phyloP scores from a whole-genome alignment of 1,140 invertebrate species.

The Colletes latitarsis region DNA sequence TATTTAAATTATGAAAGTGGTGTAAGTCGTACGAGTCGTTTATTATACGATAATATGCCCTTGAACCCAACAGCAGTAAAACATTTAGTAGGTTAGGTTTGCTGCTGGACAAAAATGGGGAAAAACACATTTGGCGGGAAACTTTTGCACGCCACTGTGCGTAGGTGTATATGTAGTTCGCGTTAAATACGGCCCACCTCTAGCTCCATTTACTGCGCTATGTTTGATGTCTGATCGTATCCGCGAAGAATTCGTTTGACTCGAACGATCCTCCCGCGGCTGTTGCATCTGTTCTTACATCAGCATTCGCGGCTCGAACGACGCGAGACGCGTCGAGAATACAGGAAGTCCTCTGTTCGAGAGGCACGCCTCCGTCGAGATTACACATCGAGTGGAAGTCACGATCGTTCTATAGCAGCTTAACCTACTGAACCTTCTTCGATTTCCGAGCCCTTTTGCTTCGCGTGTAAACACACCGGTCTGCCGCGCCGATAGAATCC shows the following conservation, averaged over 20 bases:
- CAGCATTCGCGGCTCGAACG: slow-evolving; percentile 23
- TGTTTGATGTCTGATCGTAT: slow-evolving; percentile 53
- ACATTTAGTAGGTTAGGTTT: too few relatives aligned
- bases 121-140: too few relatives aligned
- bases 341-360: slow-evolving; percentile 45
- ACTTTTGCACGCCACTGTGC: too few relatives aligned
- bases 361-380: slow-evolving; percentile 24
- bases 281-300: slow-evolving; percentile 55
- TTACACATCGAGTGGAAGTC: slow-evolving; percentile 20
- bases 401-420: neutral
- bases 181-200: neutral
- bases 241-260: slow-evolving; percentile 46
- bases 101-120: too few relatives aligned
- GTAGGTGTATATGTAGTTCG: too few relatives aligned
- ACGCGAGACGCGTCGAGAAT: slow-evolving; percentile 6
- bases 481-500: too few relatives aligned
- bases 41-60: too few relatives aligned
- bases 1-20: too few relatives aligned
- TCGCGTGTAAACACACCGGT: neutral
- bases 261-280: slow-evolving; percentile 28
- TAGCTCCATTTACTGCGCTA: slow-evolving; percentile 1
- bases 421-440: slow-evolving; percentile 26
- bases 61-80: too few relatives aligned
- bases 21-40: too few relatives aligned
- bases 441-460: neutral